These are phyloP conservation scores for Cetoscarus ocellatus DNA, from an alignment of 2,797 vertebrate species.

Conservation along the genomic window DNA sequence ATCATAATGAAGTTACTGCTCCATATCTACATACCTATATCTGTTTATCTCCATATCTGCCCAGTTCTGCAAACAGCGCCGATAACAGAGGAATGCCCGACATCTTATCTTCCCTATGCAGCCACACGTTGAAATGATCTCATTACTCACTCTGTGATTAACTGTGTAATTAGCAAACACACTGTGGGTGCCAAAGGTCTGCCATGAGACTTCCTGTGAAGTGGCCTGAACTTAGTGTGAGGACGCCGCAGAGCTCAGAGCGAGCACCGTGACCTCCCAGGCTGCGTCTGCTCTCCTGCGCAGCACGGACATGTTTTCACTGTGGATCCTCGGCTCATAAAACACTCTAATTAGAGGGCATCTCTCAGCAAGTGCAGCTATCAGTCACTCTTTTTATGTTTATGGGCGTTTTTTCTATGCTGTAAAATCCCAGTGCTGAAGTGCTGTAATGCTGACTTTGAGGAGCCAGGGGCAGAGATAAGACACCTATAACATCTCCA, in stretches of 20 bases:
- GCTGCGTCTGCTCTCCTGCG: slow-evolving; percentile 61
- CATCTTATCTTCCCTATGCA: slow-evolving; percentile 24
- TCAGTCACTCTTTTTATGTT: slow-evolving; percentile 78
- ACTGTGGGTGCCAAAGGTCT: slow-evolving; percentile 28
- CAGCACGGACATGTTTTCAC: slow-evolving; percentile 71
- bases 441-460: slow-evolving; percentile 47
- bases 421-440: slow-evolving; percentile 61
- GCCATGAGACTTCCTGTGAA: slow-evolving; percentile 19
- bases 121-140: slow-evolving; percentile 14
- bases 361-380: slow-evolving; percentile 76
- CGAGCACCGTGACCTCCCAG: slow-evolving; percentile 67
- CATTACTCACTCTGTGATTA: slow-evolving; percentile 40
- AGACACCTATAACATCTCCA: slow-evolving; percentile 57
- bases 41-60: not conserved
- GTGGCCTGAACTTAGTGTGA: slow-evolving; percentile 59
- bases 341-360: slow-evolving; percentile 77
- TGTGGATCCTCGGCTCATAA: slow-evolving; percentile 75
- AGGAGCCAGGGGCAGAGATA: slow-evolving; percentile 65
- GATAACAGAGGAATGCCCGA: slow-evolving; percentile 17
- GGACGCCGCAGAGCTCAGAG: slow-evolving; percentile 45
- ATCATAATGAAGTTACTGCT: not conserved
- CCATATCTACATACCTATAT: slow-evolving; percentile 20
- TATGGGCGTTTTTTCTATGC: slow-evolving; percentile 68
- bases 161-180: slow-evolving; percentile 37
- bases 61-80: not conserved